Evolutionary conservation across 2,113 vertebrate genomes (phyloP), one percentile per base, ranked within the genome.

Genomic region (Anseranas semipalmata): DNA sequence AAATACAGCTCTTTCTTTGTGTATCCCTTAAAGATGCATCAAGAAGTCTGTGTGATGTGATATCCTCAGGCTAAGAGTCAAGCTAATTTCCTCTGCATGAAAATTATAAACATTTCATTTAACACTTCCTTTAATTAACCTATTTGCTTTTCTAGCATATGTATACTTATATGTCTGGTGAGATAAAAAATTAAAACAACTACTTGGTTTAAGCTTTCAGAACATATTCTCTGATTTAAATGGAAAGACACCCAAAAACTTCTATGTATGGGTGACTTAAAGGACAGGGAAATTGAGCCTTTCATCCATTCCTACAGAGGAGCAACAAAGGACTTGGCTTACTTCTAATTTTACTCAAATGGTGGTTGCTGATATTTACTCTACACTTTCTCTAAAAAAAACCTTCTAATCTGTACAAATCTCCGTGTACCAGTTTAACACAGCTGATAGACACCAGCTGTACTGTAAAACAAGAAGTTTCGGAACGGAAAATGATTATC

Each of bases 401-500:
- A 0, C 0, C 18, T 60, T 86, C 70, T 35, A 68, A 92, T 66
- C 22, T 73, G 35, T 35, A 66, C 74, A 87, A 85, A 73, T 95
- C 53, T 89, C 62, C 70, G 58, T 30, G 62, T 32, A 62, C 15
- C 53, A 18, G 6, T 50, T 48, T 4, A 78, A 68, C 66, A 41
- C 46, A 75, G 70, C 76, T 75, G 92, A 96, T 37, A 92, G 86
- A 75, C 7, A 2, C 58, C 93, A 95, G 92, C 89, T 96, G 84
- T 45, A 91, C 48, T 62, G 91, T 76, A 95, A 95, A 90, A 39
- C 0, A 27, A 93, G 95, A 89, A 90, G 73, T 72, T 95, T 91
- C 92, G 92, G 80, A 89, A 21, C 35, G 86, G 89, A 81, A 77
- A 91, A 46, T 32, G 81, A 81, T 94, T 91, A 93, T 89, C 91